Conservation (phyloP, 2,797 vertebrate species). For the Trachurus trachurus region DNA sequence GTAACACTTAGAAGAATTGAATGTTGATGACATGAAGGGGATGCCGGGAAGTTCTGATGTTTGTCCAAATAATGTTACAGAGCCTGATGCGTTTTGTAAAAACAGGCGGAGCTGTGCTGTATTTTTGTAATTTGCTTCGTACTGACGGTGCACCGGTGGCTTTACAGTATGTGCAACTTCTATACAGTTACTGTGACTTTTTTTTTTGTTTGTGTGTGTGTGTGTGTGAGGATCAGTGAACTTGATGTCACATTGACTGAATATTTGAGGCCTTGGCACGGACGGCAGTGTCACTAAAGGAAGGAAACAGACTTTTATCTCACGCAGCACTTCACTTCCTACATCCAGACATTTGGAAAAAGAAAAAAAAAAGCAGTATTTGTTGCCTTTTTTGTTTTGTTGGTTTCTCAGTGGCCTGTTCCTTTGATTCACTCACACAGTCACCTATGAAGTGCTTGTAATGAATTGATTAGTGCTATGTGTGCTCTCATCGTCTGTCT, state of each 20-base stretch:
- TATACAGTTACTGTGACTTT: constrained; percentile 5
- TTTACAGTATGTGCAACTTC: not conserved
- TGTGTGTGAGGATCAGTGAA: not conserved
- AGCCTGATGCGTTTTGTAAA: constrained; percentile 21
- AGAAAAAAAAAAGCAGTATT: constrained; percentile 36
- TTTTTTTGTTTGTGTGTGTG: constrained; percentile 3
- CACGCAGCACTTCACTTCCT: not conserved
- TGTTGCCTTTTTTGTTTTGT: constrained; percentile 30
- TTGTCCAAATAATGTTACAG: not conserved
- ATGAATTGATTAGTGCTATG: not conserved
- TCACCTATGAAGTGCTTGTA: constrained; percentile 18
- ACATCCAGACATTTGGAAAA: constrained; percentile 8
- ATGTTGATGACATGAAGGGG: constrained; percentile 32
- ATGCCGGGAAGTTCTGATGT: constrained; percentile 25
- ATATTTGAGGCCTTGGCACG: not conserved
- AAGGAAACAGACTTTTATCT: not conserved
- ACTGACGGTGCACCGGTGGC: not conserved
- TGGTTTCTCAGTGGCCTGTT: not conserved
- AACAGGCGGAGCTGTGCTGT: constrained; percentile 28
- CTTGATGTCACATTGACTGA: not conserved
- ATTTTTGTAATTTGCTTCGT: constrained; percentile 38
- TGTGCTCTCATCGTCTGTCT: constrained; percentile 16
- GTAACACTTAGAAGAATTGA: not conserved
- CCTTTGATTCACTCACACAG: not conserved
- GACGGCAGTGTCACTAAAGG: not conserved